Conservation (phyloP, 2,888 invertebrate species). For the Pachliopta kotzebuea region DNA sequence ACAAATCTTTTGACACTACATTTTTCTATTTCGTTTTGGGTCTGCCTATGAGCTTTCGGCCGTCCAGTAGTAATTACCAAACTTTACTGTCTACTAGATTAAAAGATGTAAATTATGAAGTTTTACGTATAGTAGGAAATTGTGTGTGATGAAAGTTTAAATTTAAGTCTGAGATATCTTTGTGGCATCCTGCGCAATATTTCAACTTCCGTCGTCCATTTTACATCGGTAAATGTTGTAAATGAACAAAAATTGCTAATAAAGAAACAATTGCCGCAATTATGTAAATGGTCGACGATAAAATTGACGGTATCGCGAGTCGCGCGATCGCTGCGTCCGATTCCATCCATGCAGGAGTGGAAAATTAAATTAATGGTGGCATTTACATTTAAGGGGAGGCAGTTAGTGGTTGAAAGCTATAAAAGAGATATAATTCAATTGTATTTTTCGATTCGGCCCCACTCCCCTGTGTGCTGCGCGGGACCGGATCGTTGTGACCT, state of each 20-base stretch:
- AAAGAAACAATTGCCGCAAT: conserved; percentile 47
- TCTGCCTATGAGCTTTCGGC: too few species aligned
- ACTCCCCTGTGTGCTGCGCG: conserved; percentile 3
- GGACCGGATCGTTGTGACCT: too few species aligned
- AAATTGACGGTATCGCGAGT: conserved; percentile 57
- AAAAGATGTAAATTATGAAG: too few species aligned
- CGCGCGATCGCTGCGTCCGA: conserved; percentile 57
- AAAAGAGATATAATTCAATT: conserved; percentile 37
- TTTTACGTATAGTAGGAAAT: too few species aligned
- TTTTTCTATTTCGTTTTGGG: too few species aligned
- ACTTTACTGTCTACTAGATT: too few species aligned
- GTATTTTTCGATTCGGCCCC: conserved; percentile 23
- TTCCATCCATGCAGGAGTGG: conserved; percentile 59
- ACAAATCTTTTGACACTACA: too few species aligned
- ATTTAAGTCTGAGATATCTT: too few species aligned
- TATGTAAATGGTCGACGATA: conserved; percentile 62
- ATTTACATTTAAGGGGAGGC: conserved; percentile 59
- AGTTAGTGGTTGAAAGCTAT: conserved; percentile 37
- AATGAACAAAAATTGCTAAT: conserved; percentile 37
- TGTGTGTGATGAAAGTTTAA: too few species aligned
- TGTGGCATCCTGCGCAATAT: too few species aligned
- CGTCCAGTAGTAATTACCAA: too few species aligned
- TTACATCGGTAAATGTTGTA: conserved; percentile 11
- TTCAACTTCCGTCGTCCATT: background rate
- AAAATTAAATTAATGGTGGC: conserved; percentile 63